These are phyloP conservation scores for Melieria omissa DNA, from an alignment of 2,888 invertebrate species.

Conservation along the genomic window DNA sequence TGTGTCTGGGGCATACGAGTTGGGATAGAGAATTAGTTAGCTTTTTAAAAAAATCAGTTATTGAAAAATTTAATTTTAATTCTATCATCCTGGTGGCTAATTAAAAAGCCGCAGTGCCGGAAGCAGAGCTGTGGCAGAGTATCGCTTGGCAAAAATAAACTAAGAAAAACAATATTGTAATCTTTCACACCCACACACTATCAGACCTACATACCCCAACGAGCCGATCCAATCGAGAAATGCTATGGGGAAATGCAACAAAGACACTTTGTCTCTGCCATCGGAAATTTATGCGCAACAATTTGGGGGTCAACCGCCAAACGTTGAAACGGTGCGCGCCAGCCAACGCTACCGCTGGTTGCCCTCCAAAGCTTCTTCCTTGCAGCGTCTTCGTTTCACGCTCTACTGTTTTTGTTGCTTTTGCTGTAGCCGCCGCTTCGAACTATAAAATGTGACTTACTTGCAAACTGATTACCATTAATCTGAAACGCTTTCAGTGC, in stretches of 20 bases:
- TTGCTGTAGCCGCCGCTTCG: constrained; percentile 16
- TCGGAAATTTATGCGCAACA: constrained; percentile 30
- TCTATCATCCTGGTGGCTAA: too few species aligned
- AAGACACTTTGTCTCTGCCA: constrained; percentile 35
- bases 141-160: too few species aligned
- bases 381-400: constrained; percentile 11
- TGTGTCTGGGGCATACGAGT: too few species aligned
- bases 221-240: too few species aligned
- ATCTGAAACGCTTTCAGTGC: constrained; percentile 49
- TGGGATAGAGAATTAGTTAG: too few species aligned
- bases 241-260: background rate
- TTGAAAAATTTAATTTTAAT: too few species aligned
- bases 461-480: constrained; percentile 39
- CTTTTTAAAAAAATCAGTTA: too few species aligned
- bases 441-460: constrained; percentile 36
- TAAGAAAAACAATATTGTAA: too few species aligned
- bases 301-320: constrained; percentile 30
- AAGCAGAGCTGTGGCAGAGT: too few species aligned
- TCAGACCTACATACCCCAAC: too few species aligned
- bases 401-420: background rate
- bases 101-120: too few species aligned
- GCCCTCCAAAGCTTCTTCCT: background rate
- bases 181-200: too few species aligned
- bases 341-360: background rate
- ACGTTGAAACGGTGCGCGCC: constrained; percentile 23